A percentile compares a stretch with the other conserved stretches of the same genome.
These are phyloP conservation scores for Operophtera brumata DNA, from an alignment of 2,888 invertebrate species.

Conservation along the genomic window DNA sequence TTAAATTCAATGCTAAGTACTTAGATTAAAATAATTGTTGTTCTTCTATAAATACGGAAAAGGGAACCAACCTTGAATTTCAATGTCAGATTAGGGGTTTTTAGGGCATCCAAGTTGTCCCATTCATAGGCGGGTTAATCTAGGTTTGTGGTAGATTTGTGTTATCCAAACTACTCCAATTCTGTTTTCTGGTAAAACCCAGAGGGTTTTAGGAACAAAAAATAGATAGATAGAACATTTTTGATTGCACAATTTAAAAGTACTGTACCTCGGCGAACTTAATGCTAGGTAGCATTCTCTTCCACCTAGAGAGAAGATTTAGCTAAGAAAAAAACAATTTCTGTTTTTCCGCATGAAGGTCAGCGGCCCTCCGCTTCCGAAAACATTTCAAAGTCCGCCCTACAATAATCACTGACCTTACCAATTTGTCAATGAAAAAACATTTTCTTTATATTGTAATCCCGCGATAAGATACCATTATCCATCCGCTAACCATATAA, in stretches of 20 bases:
- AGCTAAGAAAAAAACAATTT: too few species aligned
- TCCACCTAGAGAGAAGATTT: too few species aligned
- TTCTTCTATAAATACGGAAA: background rate
- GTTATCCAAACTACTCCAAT: background rate
- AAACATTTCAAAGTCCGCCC: background rate
- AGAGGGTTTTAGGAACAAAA: too few species aligned
- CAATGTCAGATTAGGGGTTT: too few species aligned
- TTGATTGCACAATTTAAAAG: too few species aligned
- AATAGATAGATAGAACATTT: too few species aligned
- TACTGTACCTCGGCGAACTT: too few species aligned
- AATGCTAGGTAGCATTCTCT: too few species aligned
- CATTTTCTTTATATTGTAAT: slow-evolving; percentile 18
- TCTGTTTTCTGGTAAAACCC: too few species aligned
- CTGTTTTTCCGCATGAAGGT: too few species aligned
- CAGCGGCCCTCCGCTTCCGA: too few species aligned
- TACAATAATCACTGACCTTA: slow-evolving; percentile 29
- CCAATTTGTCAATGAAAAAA: slow-evolving; percentile 3
- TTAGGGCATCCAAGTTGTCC: too few species aligned
- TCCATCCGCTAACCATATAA: slow-evolving; percentile 24
- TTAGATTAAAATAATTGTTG: slow-evolving; percentile 1
- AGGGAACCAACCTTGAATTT: slow-evolving; percentile 7
- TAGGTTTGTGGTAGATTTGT: background rate
- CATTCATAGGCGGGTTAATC: background rate
- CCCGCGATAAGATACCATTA: slow-evolving; percentile 29
- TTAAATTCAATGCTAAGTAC: slow-evolving; percentile 2